Base-by-base conservation (phyloP, 2,888 invertebrate species). In the Tenthredo amoena region DNA sequence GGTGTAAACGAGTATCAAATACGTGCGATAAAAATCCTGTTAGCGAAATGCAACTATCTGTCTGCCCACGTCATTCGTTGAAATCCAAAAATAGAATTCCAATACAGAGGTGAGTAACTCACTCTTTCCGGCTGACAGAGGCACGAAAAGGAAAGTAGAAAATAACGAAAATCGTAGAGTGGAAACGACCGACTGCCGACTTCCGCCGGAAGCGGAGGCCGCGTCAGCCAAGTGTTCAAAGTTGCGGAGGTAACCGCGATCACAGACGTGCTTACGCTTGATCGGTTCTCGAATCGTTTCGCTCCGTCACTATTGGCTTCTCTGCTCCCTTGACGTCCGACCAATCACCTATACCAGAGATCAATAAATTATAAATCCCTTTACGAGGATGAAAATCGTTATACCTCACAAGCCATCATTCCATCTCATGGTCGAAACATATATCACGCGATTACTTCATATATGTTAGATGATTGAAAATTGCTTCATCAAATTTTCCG, bases 151-250 rank as follows among this genome's bases (percentile, higher is more conserved):
- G 83, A 47, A 71, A 68, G 62, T 62, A 81, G 58, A 81, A 62
- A 81, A 81, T 62, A 81, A 62, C 83, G 47, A 83, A 68, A 83
- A 83, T 68, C 18, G 68, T 71, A 21, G 83, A 37, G 71, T 83
- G 26, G 83, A 68, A 71, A 71, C 83, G 83, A 83, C 68, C 83
- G 83, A 71, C 68, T 65, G 83, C 50, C 68, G 47, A 71, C 47
- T 68, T 83, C 83, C 81, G 81, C 58, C 81, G 81, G 81, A 81
- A 81, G 81, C 62, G 12, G n/a, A 62, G 81, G 81, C 81, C 58
- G 62, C 58, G 62, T 81, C 81, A 81, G 81, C 81, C 81, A 37
- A 81, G 81, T 81, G 40, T 81, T 81, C 81, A 62, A 81, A 81
- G 58, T 62, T 58, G 62, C 40, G 62, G 81, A 40, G 81, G 62